These are phyloP conservation scores for Parnassius mnemosyne DNA, from an alignment of 2,888 invertebrate genomes.

Conservation along the genomic window DNA sequence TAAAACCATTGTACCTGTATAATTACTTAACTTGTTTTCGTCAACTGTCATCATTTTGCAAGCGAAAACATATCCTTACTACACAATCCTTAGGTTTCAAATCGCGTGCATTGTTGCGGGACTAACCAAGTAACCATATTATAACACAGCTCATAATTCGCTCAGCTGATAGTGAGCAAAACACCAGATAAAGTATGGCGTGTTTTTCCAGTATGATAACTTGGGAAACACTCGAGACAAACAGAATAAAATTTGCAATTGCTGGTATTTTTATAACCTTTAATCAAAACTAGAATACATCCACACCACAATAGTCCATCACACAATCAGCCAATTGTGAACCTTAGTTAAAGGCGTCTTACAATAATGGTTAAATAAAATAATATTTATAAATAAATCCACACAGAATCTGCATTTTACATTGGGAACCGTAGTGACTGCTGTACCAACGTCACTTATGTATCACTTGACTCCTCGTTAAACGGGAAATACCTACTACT, in stretches of 20 bases:
- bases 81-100: constrained; percentile 31
- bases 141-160: constrained; percentile 46
- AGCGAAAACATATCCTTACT: constrained; percentile 31
- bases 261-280: too few species aligned
- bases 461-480: constrained; percentile 51
- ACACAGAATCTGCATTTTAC: constrained; percentile 34
- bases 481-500: constrained; percentile 66
- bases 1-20: constrained; percentile 10
- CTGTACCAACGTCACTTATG: constrained; percentile 44
- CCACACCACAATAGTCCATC: too few species aligned
- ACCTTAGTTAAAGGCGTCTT: too few species aligned
- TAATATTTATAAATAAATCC: constrained; percentile 20
- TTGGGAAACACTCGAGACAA: constrained; percentile 52
- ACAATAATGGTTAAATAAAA: constrained; percentile 5
- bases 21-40: constrained; percentile 34
- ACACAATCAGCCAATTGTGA: too few species aligned
- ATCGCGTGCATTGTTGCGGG: constrained; percentile 35
- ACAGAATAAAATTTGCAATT: too few species aligned
- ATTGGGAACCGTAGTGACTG: constrained; percentile 37
- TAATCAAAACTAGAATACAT: background rate
- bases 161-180: constrained; percentile 64
- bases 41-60: constrained; percentile 29
- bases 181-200: constrained; percentile 64
- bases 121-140: constrained; percentile 38
- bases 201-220: constrained; percentile 73